Evolutionary conservation across 2,113 vertebrate genomes (phyloP), one percentile per base, ranked within the genome.

Genomic region (Turdus rufiventris): DNA sequence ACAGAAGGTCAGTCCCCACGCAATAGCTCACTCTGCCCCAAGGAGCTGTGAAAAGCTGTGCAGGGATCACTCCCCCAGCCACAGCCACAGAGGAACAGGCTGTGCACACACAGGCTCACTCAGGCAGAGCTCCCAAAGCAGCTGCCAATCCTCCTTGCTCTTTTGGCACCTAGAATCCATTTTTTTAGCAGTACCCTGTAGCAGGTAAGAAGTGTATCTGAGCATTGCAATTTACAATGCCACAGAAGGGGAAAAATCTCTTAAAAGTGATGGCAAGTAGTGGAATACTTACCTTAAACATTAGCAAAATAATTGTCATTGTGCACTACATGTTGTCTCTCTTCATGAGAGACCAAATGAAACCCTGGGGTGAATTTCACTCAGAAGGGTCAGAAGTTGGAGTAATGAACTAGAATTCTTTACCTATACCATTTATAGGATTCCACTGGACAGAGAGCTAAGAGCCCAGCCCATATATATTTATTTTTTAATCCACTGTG

Each of bases 321-420:
- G 25, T 70, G 45, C 45, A 54, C 18, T 80, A 20, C 57, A 61
- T 50, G 70, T 72, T 20, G 13, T 88, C n/a, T n/a, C n/a, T n/a
- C 78, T 94, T 92, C 84, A 79, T 42, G 62, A 91, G 66, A 81
- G 54, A 85, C 45, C 54, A 78, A 87, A 81, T 68, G 72, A 79
- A 93, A 89, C 73, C 33, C 66, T 34, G 31, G 34, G 19, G 38
- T 85, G 62, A 91, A 91, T 89, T 88, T 91, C 26, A 21, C 34
- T 94, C 70, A 34, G 45, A 58, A 91, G 89, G 58, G 89, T 87
- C 74, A 85, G 82, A 84, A 91, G 62, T 68, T 89, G 82, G 73
- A 92, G 91, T 85, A 85, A 87, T 82, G 50, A 89, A 79, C 15
- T 65, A 33, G 29, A 79, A 76, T 91, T 91, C 38, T 77, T 88